Base-by-base conservation (phyloP, 1,140 invertebrate species). In the Lasioglossum albipes region DNA sequence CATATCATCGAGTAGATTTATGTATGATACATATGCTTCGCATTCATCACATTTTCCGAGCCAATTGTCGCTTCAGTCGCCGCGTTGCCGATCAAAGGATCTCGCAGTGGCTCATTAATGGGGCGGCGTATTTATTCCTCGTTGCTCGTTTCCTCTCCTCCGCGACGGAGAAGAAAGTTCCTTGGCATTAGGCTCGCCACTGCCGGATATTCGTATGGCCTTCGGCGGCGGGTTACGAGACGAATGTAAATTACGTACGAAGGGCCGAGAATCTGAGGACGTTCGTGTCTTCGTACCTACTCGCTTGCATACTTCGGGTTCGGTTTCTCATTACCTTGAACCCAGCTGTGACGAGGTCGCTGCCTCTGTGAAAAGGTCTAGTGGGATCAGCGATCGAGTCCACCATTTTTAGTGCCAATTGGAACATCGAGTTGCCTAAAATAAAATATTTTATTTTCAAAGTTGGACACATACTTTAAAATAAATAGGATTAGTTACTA, bases 231-330 rank as follows among this genome's bases (percentile, higher is more conserved):
- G 81, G 81, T 86, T 83, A 84, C 79, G 78, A 79, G 84, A 68
- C 75, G 85, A 87, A 87, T 87, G 82, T 87, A 84, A 84, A 87
- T 87, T 79, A 54, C 52, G 77, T 74, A 68, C 45, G 78, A 79
- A 87, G 84, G 84, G 84, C 69, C 64, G 65, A 75, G 64, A 66
- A 78, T 81, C 52, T 84, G 79, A 86, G 85, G 82, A 78, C 81
- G 61, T 72, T 78, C 75, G 68, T 79, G 42, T 62, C 61, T 57
- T 79, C 67, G 31, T 62, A 52, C 31, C 27, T 41, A 52, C 67
- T 36, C 36, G 36, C 36, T 36, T 36, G 42, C 71, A 18, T 67
- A 67, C 45, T 59, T 54, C 7, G n/a, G 68, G 69, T 54, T 73
- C 57, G 57, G 52, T 80, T 76, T 80, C 76, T 85, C 73, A 61